A percentile compares a stretch with the other conserved stretches of the same genome.
phyloP scores from a whole-genome alignment of 2,888 invertebrate species.

The Apomyelois bistriatella region DNA sequence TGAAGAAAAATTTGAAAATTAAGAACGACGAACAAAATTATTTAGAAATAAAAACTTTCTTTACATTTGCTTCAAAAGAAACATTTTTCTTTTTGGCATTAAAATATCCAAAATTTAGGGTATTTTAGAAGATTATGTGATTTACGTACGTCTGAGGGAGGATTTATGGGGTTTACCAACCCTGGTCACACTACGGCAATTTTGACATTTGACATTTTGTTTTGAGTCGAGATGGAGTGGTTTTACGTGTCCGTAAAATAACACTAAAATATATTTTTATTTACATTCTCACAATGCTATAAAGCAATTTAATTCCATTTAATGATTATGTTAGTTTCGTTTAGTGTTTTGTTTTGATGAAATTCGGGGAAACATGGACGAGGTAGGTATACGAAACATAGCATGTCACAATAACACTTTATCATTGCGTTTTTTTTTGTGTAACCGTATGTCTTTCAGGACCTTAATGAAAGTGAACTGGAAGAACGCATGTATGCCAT shows the following conservation, averaged over 20 bases:
- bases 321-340: constrained; percentile 72
- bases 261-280: constrained; percentile 59
- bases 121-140: no score
- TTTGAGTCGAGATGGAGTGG: constrained; percentile 55
- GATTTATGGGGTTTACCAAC: not conserved
- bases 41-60: no score
- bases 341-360: constrained; percentile 58
- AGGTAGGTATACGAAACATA: constrained; percentile 61
- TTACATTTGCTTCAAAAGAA: no score
- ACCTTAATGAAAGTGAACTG: constrained; percentile 72
- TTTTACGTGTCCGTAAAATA: constrained; percentile 63
- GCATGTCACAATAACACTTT: constrained; percentile 52
- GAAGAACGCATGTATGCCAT: constrained; percentile 72
- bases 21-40: no score
- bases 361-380: constrained; percentile 71
- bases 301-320: constrained; percentile 50
- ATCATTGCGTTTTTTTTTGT: constrained; percentile 44
- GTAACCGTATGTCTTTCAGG: constrained; percentile 55
- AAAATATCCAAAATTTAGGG: no score
- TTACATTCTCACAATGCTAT: constrained; percentile 59
- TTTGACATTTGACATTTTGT: constrained; percentile 17
- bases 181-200: not conserved
- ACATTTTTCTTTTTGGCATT: no score
- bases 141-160: no score
- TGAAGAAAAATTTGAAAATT: no score